phyloP scores from a whole-genome alignment of 1,140 invertebrate species.

The Camponotus vicinus region DNA sequence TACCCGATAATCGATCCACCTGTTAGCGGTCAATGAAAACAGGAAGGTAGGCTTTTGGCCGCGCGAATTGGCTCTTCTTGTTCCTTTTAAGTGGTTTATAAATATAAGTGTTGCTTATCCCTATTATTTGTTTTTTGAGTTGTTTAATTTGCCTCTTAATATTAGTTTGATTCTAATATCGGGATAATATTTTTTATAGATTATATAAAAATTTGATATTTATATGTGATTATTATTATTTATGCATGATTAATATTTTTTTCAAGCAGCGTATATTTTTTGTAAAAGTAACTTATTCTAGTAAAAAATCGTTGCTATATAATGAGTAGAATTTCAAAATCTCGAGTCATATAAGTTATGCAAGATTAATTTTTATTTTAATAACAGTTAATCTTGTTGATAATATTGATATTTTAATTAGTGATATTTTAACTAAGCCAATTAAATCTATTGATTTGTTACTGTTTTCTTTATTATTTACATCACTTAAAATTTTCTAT shows the following conservation, averaged over 20 bases:
- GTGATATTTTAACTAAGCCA: no score
- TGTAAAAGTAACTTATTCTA: neutral
- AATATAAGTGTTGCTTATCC: no score
- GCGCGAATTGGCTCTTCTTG: neutral
- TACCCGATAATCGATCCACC: slow-evolving; percentile 62
- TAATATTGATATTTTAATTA: no score
- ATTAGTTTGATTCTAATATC: neutral
- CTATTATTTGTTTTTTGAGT: neutral
- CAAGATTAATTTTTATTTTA: no score
- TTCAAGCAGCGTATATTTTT: neutral
- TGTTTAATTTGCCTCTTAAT: neutral
- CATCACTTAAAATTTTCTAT: no score
- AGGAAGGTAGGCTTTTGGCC: slow-evolving; percentile 54
- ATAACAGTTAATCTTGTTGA: no score
- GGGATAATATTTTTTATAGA: no score
- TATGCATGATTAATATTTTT: neutral
- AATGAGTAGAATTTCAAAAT: neutral
- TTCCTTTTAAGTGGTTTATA: neutral
- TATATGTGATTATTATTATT: no score
- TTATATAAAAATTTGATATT: no score
- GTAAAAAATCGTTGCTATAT: neutral
- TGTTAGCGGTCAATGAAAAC: slow-evolving; percentile 67
- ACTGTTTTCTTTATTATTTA: no score
- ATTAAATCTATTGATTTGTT: no score
- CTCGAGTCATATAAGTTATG: neutral